Evolutionary conservation across 2,113 vertebrate species (phyloP), one percentile per base, ranked within the genome.

Genomic region (Cyprinodon tularosa): DNA sequence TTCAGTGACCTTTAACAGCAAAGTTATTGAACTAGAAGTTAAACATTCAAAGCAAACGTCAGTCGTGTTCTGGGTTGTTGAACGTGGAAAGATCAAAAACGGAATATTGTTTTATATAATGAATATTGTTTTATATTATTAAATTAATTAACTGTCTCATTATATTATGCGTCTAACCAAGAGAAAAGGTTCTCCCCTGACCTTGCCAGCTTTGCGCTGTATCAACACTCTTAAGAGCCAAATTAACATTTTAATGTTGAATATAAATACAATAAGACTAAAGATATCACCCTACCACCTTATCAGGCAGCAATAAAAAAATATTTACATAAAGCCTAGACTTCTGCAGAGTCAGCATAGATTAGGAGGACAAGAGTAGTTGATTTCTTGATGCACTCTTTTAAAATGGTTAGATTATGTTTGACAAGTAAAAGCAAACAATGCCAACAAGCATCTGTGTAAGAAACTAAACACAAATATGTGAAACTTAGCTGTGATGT

Each of bases 1-100:
- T 59, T 71, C 42, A 1, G 22, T 62, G 73, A 85, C 71, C 48
- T 80, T 73, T 59, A 57, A 74, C n/a, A n/a, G 45, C 68, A 74
- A n/a, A 66, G 13, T 53, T 70, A 74, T 71, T 63, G 79, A 66
- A 76, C 13, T 65, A 7, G 20, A n/a, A 14, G 71, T 66, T 50
- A 50, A 62, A 50, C 17, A 36, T 22, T 59, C 15, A 45, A 3
- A 75, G 4, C 20, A 78, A 76, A 42, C 45, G 59, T 57, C 10
- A 62, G 61, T 17, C 66, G 36, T 62, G 70, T 36, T 47, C 22
- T n/a, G 62, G 48, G 66, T 36, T 38, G 47, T 72, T 17, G 65
- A 63, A n/a, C 45, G 9, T 22, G 45, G 17, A 15, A 47, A 37
- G 36, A 53, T 72, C 17, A 9, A 36, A 53, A 72, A 78, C 36